Evolutionary conservation across 2,888 invertebrate genomes (phyloP).

Genomic region (Ophioninae sp.): DNA sequence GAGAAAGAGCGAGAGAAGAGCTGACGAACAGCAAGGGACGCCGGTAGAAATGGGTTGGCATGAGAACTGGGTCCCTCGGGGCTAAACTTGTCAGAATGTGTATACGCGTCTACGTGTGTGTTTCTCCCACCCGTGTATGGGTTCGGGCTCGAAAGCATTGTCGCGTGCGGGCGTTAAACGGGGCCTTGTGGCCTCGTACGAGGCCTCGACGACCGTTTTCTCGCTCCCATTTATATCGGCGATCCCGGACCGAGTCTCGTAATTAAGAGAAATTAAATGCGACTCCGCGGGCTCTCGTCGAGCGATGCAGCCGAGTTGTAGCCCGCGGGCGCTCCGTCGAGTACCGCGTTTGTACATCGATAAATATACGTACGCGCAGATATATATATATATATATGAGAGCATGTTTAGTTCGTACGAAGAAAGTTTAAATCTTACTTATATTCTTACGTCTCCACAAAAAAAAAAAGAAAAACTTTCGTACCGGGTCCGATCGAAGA

Average conservation of each 20-base stretch:
- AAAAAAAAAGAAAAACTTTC: too few relatives aligned
- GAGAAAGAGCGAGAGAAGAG: constrained; percentile 5
- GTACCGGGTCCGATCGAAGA: too few relatives aligned
- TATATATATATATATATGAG: neutral
- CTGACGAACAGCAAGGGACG: neutral
- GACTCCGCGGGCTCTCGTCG: constrained; percentile 39
- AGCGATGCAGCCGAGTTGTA: constrained; percentile 15
- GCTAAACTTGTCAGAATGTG: constrained; percentile 19
- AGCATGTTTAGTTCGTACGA: neutral
- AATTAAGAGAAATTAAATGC: constrained; percentile 61
- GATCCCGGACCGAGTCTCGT: constrained; percentile 54
- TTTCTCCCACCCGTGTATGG: neutral
- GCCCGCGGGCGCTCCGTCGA: neutral
- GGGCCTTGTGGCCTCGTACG: constrained; percentile 40
- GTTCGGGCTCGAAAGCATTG: constrained; percentile 33
- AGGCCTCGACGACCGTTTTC: constrained; percentile 41
- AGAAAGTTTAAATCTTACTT: neutral
- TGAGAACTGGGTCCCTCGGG: constrained; percentile 48
- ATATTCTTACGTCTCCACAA: neutral
- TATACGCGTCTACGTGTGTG: neutral
- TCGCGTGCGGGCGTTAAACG: constrained; percentile 61
- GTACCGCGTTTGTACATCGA: neutral
- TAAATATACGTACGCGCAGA: neutral
- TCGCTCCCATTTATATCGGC: constrained; percentile 55
- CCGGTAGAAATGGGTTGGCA: constrained; percentile 18